Evolutionary conservation across 1,140 invertebrate species (phyloP).

Genomic region (Laupala kohalensis): DNA sequence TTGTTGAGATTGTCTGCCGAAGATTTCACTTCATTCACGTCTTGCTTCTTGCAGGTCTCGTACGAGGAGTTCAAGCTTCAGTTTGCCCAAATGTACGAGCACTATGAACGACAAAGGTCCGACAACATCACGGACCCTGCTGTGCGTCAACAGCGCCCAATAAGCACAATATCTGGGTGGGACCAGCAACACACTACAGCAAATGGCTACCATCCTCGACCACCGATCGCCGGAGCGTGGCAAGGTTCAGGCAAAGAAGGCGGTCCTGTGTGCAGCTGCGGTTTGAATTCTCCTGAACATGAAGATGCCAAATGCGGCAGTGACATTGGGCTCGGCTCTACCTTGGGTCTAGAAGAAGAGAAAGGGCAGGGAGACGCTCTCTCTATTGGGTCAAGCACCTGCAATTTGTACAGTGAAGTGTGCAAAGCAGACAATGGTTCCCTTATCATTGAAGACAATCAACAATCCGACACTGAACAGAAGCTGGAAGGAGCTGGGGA

Average conservation of each 20-base stretch:
- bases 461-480: background rate
- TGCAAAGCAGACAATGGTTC: conserved; percentile 7
- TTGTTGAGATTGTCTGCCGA: background rate
- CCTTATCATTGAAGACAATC: background rate
- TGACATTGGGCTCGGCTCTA: background rate
- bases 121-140: conserved; percentile 90
- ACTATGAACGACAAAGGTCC: conserved; percentile 83
- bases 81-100: conserved; percentile 94
- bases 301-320: background rate
- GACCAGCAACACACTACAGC: conserved; percentile 43
- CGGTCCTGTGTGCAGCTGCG: conserved; percentile 35
- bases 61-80: conserved; percentile 95
- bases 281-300: conserved; percentile 26
- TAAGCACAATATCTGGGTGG: conserved; percentile 92
- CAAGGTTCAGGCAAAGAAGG: background rate
- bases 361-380: background rate
- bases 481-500: background rate
- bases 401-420: conserved; percentile 14
- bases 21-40: background rate
- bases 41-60: conserved; percentile 48
- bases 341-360: background rate
- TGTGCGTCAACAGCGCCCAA: conserved; percentile 79
- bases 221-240: conserved; percentile 2
- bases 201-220: conserved; percentile 20
- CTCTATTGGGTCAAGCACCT: conserved; percentile 14